phyloP scores from a whole-genome alignment of 2,113 vertebrate genomes.

The Dicrurus megarhynchus region DNA sequence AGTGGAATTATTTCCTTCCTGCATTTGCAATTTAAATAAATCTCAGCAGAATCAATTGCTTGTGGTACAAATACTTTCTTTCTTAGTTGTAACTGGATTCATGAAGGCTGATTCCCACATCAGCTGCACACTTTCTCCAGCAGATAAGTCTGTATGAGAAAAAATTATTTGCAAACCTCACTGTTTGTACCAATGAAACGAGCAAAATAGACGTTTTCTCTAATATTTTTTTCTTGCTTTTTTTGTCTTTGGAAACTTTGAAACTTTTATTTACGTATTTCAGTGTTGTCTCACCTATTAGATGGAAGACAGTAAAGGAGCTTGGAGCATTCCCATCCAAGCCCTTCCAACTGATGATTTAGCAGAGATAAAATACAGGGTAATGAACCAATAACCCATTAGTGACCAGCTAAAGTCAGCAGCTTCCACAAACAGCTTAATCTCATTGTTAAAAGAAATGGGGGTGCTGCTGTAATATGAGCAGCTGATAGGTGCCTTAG shows the following conservation, averaged over 20 bases:
- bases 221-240: neutral
- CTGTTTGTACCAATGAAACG: neutral
- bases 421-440: neutral
- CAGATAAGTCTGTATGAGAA: neutral
- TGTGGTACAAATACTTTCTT: neutral
- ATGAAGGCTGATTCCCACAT: neutral
- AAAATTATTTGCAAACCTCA: neutral
- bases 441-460: neutral
- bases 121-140: neutral
- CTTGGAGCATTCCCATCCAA: neutral
- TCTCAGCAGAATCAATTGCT: constrained; percentile 11
- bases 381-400: neutral
- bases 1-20: constrained; percentile 6
- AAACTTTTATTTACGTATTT: neutral
- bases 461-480: neutral
- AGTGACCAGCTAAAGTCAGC: neutral
- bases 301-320: neutral
- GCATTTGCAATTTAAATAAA: constrained; percentile 36
- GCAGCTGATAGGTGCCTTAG: neutral
- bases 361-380: neutral
- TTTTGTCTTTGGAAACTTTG: neutral
- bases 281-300: neutral
- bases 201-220: neutral
- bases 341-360: neutral
- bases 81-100: neutral